Percentiles rank a stretch among this genome's conserved stretches.
Conservation (phyloP, 2,888 invertebrate species). For the Drosophila fungiperda region DNA sequence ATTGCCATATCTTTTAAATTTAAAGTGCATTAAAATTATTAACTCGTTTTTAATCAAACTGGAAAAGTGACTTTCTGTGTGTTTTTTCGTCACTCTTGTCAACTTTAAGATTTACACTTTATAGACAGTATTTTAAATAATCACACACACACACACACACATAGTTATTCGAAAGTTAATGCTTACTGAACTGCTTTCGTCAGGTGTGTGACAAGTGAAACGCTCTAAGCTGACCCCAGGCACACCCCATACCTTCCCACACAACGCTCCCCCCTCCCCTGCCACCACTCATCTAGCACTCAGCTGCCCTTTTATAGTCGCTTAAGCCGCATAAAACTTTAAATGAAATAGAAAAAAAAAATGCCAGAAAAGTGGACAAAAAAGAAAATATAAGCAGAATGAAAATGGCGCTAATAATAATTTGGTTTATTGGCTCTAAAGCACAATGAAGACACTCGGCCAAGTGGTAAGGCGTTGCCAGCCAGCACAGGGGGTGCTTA, state of each 20-base stretch:
- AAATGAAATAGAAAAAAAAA: conserved; percentile 66
- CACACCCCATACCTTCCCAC: not conserved
- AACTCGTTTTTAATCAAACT: not conserved
- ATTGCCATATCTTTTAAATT: not conserved
- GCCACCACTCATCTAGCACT: not conserved
- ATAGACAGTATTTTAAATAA: conserved; percentile 65
- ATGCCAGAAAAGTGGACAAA: not conserved
- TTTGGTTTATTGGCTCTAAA: conserved; percentile 84
- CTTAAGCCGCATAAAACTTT: conserved; percentile 74
- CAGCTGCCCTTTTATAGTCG: conserved; percentile 44
- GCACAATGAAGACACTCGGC: conserved; percentile 81
- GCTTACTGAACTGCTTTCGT: conserved; percentile 12
- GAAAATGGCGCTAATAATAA: conserved; percentile 84
- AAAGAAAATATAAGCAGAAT: conserved; percentile 39
- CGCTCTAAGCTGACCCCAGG: conserved; percentile 14
- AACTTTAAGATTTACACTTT: conserved; percentile 69
- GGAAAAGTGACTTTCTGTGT: conserved; percentile 25
- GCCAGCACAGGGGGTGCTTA: conserved; percentile 23
- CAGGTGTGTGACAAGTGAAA: conserved; percentile 47
- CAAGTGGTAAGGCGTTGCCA: conserved; percentile 59
- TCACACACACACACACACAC: conserved; percentile 20
- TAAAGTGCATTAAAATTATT: not conserved
- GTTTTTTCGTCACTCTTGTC: too few species aligned
- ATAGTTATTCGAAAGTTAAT: not conserved
- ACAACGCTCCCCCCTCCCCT: not conserved